Base-by-base conservation (phyloP, 1,140 invertebrate genomes). In the Tigriopus japonicus region DNA sequence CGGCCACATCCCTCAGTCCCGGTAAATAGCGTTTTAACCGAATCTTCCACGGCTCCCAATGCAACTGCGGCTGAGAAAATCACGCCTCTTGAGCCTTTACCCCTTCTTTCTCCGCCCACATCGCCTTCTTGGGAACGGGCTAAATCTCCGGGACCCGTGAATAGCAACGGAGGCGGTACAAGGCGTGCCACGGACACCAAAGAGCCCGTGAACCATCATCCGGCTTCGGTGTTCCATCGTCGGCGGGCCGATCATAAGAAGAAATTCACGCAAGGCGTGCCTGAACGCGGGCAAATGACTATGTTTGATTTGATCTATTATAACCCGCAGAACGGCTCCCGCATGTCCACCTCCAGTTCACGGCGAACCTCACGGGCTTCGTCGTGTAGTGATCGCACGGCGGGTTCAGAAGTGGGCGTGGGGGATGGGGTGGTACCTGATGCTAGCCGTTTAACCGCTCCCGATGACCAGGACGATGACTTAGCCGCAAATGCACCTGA, bases 241-340 rank as follows among this genome's bases (percentile, higher is more conserved):
- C 60, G 66, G 19, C 65, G 65, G 55, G 52, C 74, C 21, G 78
- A 81, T 63, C 82, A 80, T 68, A 68, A 75, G 13, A 67, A 75
- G 6, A 78, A 78, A 55, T 72, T 79, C 55, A 74, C 75, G 28
- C 70, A 78, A 23, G 75, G 72, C 60, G 70, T 71, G 21, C 76
- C 80, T 1, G 83, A 86, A 65, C 75, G 78, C 65, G 75, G 75
- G 21, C 78, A 79, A 54, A 77, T 91, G 60, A 91, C 82, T 43
- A 90, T 92, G 86, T 83, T 84, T 65, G 88, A 92, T 74, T 76
- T 91, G 51, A 89, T 91, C 65, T 89, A 84, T 71, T 90, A 87
- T 70, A 92, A 92, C 73, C 88, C 87, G 13, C 60, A 12, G 56
- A 60, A 24, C 49, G 64, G 13, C 60, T 64, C 49, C 35, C 49